These are phyloP conservation scores for Zoanthus sansibaricus DNA, from an alignment of 92 coral and sea anemone genomes.

Conservation along the genomic window DNA sequence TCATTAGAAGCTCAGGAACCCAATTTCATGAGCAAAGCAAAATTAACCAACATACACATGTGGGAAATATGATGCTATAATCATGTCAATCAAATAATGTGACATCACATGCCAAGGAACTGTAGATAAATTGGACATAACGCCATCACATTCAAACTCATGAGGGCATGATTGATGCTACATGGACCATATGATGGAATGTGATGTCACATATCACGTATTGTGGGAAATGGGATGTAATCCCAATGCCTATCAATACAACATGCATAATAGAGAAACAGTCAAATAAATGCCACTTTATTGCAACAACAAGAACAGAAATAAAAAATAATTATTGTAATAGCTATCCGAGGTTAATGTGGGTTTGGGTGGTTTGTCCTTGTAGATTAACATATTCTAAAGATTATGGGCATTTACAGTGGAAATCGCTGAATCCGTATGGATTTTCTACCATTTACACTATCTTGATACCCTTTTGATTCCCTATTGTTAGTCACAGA, in stretches of 20 bases:
- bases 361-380: conserved; percentile 1
- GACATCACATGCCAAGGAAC: background rate
- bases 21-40: background rate
- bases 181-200: background rate
- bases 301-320: background rate
- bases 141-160: conserved; percentile 2
- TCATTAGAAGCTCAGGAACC: background rate
- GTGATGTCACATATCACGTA: conserved; percentile 1
- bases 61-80: background rate
- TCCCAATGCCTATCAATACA: background rate
- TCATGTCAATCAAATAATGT: background rate
- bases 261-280: background rate
- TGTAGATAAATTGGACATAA: background rate
- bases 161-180: background rate
- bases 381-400: background rate
- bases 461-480: background rate
- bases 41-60: background rate
- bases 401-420: background rate
- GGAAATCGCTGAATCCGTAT: background rate
- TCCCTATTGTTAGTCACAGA: background rate
- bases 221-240: conserved; percentile 1
- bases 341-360: background rate
- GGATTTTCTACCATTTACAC: background rate
- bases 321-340: background rate
- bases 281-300: background rate